Conservation (phyloP, 92 coral and sea anemone genomes). For the Siderastrea siderea region DNA sequence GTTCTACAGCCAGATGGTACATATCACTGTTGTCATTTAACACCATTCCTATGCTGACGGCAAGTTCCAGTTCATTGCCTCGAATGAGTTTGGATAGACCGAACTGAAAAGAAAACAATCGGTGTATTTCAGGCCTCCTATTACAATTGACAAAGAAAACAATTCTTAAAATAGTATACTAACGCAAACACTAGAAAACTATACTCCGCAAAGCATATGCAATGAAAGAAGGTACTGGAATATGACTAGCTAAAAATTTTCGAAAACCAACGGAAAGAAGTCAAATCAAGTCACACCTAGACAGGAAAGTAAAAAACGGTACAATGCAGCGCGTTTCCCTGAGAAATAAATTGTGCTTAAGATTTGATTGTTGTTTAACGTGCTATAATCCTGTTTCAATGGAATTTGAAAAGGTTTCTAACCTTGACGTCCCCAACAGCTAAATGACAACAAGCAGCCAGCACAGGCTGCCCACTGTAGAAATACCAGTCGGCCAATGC, state of each 20-base stretch:
- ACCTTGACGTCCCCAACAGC: constrained; percentile 95
- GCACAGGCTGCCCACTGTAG: constrained; percentile 94
- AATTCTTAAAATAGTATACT: too few species aligned
- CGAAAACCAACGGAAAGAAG: too few species aligned
- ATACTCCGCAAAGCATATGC: too few species aligned
- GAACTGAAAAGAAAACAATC: constrained; percentile 59
- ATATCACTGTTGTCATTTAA: constrained; percentile 72
- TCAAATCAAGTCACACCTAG: too few species aligned
- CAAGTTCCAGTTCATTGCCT: constrained; percentile 93
- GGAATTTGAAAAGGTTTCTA: neutral
- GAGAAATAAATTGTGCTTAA: too few species aligned
- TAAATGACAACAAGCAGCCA: constrained; percentile 94
- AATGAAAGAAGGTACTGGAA: too few species aligned
- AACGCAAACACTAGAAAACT: too few species aligned
- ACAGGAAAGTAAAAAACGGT: too few species aligned
- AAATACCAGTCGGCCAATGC: constrained; percentile 95
- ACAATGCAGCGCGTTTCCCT: too few species aligned
- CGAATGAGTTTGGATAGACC: constrained; percentile 95
- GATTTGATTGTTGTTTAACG: too few species aligned
- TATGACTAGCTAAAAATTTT: too few species aligned
- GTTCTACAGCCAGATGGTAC: constrained; percentile 74
- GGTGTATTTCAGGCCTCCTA: neutral
- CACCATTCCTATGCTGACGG: constrained; percentile 85
- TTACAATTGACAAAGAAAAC: neutral
- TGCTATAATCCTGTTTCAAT: neutral